These are phyloP conservation scores for Emydocephalus ijimae DNA, from an alignment of 2,113 vertebrate genomes.

Conservation along the genomic window DNA sequence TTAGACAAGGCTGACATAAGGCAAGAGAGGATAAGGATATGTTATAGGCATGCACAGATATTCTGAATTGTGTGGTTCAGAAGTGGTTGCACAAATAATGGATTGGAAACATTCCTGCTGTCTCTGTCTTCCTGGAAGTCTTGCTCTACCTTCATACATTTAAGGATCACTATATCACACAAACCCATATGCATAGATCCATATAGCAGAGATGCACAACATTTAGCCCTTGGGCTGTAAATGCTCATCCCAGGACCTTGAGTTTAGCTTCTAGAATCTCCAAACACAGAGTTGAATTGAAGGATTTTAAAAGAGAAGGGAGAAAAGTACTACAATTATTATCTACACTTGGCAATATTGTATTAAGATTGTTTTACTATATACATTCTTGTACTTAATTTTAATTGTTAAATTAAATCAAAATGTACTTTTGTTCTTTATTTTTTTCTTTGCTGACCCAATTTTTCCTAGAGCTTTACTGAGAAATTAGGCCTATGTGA, in stretches of 20 bases:
- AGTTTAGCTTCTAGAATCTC: background rate
- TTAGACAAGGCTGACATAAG: background rate
- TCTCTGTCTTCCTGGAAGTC: background rate
- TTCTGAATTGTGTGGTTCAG: background rate
- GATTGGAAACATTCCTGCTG: background rate
- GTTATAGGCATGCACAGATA: background rate
- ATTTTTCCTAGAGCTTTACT: background rate
- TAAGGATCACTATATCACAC: background rate
- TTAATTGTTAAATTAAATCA: background rate
- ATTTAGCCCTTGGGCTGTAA: background rate
- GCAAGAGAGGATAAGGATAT: background rate
- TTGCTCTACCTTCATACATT: no score
- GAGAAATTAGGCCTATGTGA: background rate
- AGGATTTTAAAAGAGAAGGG: background rate
- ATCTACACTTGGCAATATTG: background rate
- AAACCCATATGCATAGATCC: background rate
- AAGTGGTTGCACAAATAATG: no score
- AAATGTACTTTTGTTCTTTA: background rate
- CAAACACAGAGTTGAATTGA: background rate
- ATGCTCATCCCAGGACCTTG: background rate
- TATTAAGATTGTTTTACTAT: background rate
- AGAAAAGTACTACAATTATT: background rate
- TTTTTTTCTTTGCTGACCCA: background rate
- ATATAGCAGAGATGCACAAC: background rate
- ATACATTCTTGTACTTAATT: background rate